Percentiles rank a stretch among this genome's conserved stretches.
phyloP scores from a whole-genome alignment of 1,140 invertebrate genomes.

The Cotesia glomerata region DNA sequence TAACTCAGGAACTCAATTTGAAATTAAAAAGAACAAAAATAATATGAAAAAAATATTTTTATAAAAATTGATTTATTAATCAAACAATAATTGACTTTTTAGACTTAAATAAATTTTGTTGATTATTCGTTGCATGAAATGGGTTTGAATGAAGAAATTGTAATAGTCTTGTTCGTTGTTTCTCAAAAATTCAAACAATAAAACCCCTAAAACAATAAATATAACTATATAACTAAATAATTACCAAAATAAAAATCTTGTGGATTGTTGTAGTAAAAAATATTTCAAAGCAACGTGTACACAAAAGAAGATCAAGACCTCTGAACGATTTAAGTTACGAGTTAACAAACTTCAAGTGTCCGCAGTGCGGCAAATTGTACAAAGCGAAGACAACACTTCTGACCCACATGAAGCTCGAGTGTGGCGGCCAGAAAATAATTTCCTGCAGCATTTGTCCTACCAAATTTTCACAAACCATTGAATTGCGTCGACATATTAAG shows the following conservation, averaged over 20 bases:
- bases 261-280: constrained; percentile 16
- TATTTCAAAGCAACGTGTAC: neutral
- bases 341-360: constrained; percentile 45
- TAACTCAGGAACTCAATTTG: too few relatives aligned
- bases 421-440: constrained; percentile 62
- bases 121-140: too few relatives aligned
- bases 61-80: too few relatives aligned
- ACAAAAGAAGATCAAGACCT: constrained; percentile 31
- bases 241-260: neutral
- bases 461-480: constrained; percentile 59
- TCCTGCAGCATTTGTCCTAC: constrained; percentile 58
- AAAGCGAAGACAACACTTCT: constrained; percentile 61
- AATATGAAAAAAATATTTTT: too few relatives aligned
- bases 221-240: too few relatives aligned
- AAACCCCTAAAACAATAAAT: too few relatives aligned
- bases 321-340: constrained; percentile 26
- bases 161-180: too few relatives aligned
- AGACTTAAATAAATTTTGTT: too few relatives aligned
- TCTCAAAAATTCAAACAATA: too few relatives aligned
- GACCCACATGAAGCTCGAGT: constrained; percentile 64
- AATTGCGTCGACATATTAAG: constrained; percentile 50
- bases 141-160: too few relatives aligned
- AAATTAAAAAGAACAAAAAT: too few relatives aligned
- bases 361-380: constrained; percentile 62
- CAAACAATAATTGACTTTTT: too few relatives aligned